phyloP scores from a whole-genome alignment of 1,140 invertebrate genomes.

The Cydia fagiglandana region DNA sequence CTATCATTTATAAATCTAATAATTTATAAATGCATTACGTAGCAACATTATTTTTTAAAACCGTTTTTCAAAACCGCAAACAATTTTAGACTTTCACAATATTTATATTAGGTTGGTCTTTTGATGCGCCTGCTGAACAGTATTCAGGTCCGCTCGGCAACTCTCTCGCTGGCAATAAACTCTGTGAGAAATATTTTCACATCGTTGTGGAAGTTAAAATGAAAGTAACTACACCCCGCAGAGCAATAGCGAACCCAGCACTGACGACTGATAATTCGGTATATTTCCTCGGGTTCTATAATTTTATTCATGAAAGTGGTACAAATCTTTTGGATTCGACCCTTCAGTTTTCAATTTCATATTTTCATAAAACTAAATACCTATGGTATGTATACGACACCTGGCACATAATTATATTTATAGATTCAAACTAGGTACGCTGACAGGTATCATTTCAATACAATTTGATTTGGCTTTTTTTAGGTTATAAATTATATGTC shows the following conservation, averaged over 20 bases:
- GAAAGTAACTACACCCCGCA: slow-evolving; percentile 73
- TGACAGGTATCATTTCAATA: too few species aligned
- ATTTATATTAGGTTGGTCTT: slow-evolving; percentile 28
- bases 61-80: not conserved
- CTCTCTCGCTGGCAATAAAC: slow-evolving; percentile 72
- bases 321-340: not conserved
- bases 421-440: too few species aligned
- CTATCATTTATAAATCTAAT: too few species aligned
- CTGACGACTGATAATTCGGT: slow-evolving; percentile 63
- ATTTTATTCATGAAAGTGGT: slow-evolving; percentile 67
- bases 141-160: slow-evolving; percentile 57
- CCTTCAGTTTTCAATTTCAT: not conserved
- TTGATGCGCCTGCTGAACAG: slow-evolving; percentile 10
- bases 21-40: too few species aligned
- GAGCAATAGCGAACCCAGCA: slow-evolving; percentile 62
- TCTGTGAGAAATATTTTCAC: slow-evolving; percentile 75
- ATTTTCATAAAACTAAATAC: not conserved
- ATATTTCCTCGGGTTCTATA: slow-evolving; percentile 66
- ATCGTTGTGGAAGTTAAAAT: slow-evolving; percentile 78
- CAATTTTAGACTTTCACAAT: not conserved
- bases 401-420: too few species aligned
- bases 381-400: too few species aligned
- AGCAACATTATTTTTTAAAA: not conserved
- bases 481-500: too few species aligned
- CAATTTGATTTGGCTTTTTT: too few species aligned